Percentiles rank a stretch among this genome's conserved stretches.
phyloP scores from a whole-genome alignment of 2,113 vertebrate species.

The Pterocles orientalis region DNA sequence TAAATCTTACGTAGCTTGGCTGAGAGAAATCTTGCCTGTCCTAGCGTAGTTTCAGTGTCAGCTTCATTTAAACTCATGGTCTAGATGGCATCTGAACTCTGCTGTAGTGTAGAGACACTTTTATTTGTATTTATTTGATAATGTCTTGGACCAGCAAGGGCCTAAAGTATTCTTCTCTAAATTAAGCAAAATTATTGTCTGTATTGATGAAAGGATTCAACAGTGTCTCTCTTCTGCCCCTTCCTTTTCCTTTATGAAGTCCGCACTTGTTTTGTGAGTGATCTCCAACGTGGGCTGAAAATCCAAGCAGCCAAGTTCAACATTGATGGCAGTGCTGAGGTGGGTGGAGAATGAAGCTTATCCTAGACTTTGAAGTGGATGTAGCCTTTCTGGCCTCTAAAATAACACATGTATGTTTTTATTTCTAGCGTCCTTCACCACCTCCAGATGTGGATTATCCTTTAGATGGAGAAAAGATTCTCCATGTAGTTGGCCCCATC shows the following conservation, averaged over 20 bases:
- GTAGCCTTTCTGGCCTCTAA: neutral
- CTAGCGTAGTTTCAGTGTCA: neutral
- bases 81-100: neutral
- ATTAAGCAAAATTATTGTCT: neutral
- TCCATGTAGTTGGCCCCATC: slow-evolving; percentile 92
- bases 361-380: neutral
- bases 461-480: slow-evolving; percentile 93
- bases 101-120: neutral
- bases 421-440: slow-evolving; percentile 84
- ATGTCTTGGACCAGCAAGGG: neutral
- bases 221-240: neutral
- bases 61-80: neutral
- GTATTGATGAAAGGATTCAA: neutral
- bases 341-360: slow-evolving; percentile 56
- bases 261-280: slow-evolving; percentile 94
- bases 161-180: neutral
- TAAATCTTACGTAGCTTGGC: neutral
- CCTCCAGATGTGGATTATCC: slow-evolving; percentile 94
- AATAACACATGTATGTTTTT: neutral
- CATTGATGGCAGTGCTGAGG: slow-evolving; percentile 89
- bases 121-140: neutral
- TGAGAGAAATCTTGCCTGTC: neutral
- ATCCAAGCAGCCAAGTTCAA: slow-evolving; percentile 97
- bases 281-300: slow-evolving; percentile 91
- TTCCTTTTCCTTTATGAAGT: slow-evolving; percentile 73